Conservation (phyloP, 1,140 invertebrate genomes). For the Seison nebaliae region DNA sequence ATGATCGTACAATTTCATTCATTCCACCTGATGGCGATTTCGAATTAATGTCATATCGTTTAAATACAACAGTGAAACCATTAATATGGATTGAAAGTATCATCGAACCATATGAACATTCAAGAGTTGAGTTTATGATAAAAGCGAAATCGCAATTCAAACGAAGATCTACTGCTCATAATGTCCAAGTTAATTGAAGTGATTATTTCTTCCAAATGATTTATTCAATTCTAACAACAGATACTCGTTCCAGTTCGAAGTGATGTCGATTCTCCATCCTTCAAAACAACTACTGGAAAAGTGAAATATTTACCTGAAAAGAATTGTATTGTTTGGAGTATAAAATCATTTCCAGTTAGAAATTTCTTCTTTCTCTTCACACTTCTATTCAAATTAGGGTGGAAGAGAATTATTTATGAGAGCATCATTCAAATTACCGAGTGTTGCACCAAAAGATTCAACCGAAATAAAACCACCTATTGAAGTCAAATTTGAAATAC, state of each 20-base stretch:
- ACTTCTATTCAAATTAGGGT: constrained; percentile 31
- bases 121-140: constrained; percentile 94
- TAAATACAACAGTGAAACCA: constrained; percentile 90
- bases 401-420: constrained; percentile 97
- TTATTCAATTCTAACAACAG: no score
- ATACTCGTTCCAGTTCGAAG: constrained; percentile 91
- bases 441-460: constrained; percentile 76
- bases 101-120: constrained; percentile 90
- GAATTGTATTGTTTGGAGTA: constrained; percentile 93
- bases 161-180: constrained; percentile 81
- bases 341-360: constrained; percentile 72
- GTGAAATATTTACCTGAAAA: constrained; percentile 91
- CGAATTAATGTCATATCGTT: constrained; percentile 94
- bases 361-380: not conserved
- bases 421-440: constrained; percentile 92
- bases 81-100: constrained; percentile 98
- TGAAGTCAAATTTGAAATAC: constrained; percentile 96
- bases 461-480: constrained; percentile 86
- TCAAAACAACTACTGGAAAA: constrained; percentile 87
- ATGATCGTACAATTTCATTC: constrained; percentile 90
- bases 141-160: constrained; percentile 99
- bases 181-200: no score
- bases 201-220: no score
- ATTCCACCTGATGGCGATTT: constrained; percentile 98
- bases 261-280: constrained; percentile 92